These are phyloP conservation scores for Helicoverpa assulta DNA, from an alignment of 2,888 invertebrate species.

Conservation along the genomic window DNA sequence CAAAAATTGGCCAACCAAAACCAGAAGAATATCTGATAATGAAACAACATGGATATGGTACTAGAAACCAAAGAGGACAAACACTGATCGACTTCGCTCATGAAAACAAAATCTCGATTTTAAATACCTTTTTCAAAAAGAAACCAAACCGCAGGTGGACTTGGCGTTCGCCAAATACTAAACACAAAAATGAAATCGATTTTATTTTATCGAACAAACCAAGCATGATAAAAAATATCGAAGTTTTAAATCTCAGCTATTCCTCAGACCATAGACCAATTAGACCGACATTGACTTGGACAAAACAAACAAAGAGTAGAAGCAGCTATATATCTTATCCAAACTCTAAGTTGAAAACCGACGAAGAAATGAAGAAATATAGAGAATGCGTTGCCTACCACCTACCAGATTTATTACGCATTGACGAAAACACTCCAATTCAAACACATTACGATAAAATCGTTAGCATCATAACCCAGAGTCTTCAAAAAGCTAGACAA, in stretches of 20 bases:
- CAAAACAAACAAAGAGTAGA: no score
- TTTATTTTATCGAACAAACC: not conserved
- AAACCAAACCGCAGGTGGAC: not conserved
- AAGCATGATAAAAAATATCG: not conserved
- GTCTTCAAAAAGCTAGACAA: no score
- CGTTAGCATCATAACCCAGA: no score
- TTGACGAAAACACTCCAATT: no score
- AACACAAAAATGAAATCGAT: not conserved
- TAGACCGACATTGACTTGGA: not conserved
- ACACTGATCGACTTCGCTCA: not conserved
- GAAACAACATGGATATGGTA: not conserved
- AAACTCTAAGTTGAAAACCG: no score
- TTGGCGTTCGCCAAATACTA: not conserved
- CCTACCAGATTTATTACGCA: no score
- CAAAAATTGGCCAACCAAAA: not conserved
- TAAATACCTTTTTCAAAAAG: not conserved
- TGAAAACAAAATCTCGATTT: not conserved
- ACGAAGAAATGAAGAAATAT: no score
- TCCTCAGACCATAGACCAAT: conserved; percentile 1
- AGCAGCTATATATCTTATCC: no score
- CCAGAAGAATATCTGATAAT: not conserved
- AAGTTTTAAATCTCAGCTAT: not conserved
- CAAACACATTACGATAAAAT: no score
- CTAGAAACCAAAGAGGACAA: not conserved
- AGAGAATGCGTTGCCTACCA: no score